phyloP scores from a whole-genome alignment of 2,797 vertebrate genomes.

The Cyclopterus lumpus region DNA sequence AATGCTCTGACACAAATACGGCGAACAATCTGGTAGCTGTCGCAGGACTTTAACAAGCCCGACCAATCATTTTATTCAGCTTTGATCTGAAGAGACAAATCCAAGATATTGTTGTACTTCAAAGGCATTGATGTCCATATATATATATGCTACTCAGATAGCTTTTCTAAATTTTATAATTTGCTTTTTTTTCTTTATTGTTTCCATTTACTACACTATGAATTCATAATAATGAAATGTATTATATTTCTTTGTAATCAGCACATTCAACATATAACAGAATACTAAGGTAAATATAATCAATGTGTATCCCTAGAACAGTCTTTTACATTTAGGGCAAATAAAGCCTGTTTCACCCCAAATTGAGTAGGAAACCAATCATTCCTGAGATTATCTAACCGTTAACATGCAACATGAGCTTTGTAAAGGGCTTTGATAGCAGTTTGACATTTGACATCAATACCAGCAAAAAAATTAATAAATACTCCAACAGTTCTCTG shows the following conservation, averaged over 20 bases:
- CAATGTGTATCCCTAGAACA: too few species aligned
- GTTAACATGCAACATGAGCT: background rate
- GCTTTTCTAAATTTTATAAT: background rate
- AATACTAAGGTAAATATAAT: too few species aligned
- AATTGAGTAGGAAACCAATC: background rate
- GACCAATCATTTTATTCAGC: background rate
- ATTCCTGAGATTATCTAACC: background rate
- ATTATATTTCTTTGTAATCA: background rate
- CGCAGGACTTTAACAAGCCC: too few species aligned
- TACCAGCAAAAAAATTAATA: background rate
- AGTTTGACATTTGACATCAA: background rate
- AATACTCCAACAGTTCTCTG: background rate
- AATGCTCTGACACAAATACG: too few species aligned
- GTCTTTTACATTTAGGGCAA: too few species aligned
- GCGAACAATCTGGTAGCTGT: too few species aligned
- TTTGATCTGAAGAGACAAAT: background rate
- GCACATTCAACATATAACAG: too few species aligned
- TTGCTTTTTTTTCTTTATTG: too few species aligned
- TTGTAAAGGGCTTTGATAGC: background rate
- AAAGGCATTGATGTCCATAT: too few species aligned
- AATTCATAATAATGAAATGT: too few species aligned
- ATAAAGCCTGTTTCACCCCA: background rate
- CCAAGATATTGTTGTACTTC: too few species aligned
- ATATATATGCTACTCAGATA: too few species aligned
- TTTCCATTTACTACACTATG: background rate